Percentiles rank a stretch among this genome's conserved stretches.
Evolutionary conservation across 1,140 invertebrate species (phyloP).

Genomic region (Cepaea nemoralis): DNA sequence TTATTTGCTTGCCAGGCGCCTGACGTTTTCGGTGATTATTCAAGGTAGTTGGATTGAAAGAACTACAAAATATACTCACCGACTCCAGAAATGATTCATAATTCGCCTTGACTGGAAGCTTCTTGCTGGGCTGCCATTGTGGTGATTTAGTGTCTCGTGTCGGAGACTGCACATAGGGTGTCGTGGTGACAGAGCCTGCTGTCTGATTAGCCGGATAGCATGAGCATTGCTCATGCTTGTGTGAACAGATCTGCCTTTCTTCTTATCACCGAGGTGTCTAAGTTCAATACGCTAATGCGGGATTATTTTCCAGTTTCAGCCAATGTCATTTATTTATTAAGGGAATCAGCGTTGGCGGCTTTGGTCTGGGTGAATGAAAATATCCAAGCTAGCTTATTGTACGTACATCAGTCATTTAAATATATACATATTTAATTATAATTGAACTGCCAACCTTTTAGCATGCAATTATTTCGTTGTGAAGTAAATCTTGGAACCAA

Average conservation of each 20-base stretch:
- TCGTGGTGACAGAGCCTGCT: not conserved
- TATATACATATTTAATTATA: too few relatives aligned
- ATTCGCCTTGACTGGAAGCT: not conserved
- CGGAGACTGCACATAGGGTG: too few relatives aligned
- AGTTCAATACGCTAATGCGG: slow-evolving; percentile 1
- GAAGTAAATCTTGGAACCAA: too few relatives aligned
- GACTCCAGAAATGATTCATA: slow-evolving; percentile 21
- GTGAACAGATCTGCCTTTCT: slow-evolving; percentile 16
- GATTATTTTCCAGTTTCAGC: not conserved
- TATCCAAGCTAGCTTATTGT: too few relatives aligned
- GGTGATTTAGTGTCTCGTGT: slow-evolving; percentile 1
- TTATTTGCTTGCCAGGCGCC: slow-evolving; percentile 20
- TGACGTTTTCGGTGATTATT: slow-evolving; percentile 19
- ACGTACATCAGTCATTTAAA: too few relatives aligned
- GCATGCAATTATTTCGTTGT: too few relatives aligned
- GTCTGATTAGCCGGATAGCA: slow-evolving; percentile 22
- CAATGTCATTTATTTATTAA: slow-evolving; percentile 4
- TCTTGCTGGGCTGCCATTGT: not conserved
- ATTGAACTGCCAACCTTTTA: too few relatives aligned
- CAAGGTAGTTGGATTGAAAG: not conserved
- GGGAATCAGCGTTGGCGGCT: not conserved
- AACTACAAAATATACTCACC: slow-evolving; percentile 27
- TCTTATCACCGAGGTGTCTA: not conserved
- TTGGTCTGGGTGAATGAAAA: not conserved
- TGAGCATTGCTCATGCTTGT: slow-evolving; percentile 14